Base-by-base conservation (phyloP, 1,140 invertebrate species). In the Chionoecetes opilio region DNA sequence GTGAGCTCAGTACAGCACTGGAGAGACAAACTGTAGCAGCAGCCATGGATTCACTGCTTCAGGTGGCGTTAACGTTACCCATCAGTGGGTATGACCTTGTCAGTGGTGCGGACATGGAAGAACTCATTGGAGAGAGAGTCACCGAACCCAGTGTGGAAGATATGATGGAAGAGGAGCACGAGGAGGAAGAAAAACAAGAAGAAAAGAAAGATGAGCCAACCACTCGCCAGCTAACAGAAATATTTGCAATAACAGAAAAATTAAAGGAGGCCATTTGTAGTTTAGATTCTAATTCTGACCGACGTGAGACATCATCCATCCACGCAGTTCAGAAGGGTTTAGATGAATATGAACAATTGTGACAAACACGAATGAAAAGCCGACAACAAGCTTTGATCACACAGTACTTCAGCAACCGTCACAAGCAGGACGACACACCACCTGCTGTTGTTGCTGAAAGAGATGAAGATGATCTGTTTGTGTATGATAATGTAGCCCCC, bases 241-340 rank as follows among this genome's bases (percentile, higher is more conserved):
- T 84, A n/a, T 84, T 84, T n/a, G 82, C 82, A 84, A 84, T 84
- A 29, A 32, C 82, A n/a, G 32, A 84, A 32, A 84, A 32, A 84
- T 84, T 29, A 29, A 3, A 84, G 32, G n/a, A 84, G 82, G 82
- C 82, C n/a, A 32, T 84, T 32, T 29, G n/a, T 21, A 32, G 21
- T 29, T 84, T n/a, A 6, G 3, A 84, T 84, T 84, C 82, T 5
- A 32, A 84, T 29, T 32, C 32, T 84, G 82, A 32, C n/a, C 21
- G 32, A 32, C 82, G 21, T 84, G 82, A 84, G 32, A n/a, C n/a
- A 75, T 84, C 82, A n/a, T 32, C 5, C 32, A 84, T 32, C 32
- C n/a, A 84, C 3, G n/a, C 32, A 32, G 32, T 84, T 32, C n/a
- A 84, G 37, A 29, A 90, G 29, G n/a, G 38, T 26, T 37, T 29